Base-by-base conservation (phyloP, 2,797 vertebrate genomes). In the Galagoides demidoff region DNA sequence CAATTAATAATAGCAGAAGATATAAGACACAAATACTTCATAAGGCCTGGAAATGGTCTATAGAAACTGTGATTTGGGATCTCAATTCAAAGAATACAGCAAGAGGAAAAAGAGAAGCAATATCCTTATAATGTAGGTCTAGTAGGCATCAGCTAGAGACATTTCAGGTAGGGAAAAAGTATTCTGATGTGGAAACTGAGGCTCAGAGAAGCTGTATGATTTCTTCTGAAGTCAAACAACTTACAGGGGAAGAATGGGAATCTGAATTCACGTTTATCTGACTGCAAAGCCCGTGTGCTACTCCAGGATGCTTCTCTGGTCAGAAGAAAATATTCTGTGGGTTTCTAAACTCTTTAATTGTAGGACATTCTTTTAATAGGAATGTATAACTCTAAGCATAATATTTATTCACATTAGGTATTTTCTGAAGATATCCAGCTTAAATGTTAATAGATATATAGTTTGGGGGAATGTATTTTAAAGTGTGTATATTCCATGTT, bases 1-100 rank as follows among this genome's bases (percentile, higher is more conserved):
- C 90, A 88, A 85, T 59, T 76, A 92, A 71, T 90, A 59, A 77
- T 88, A 43, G 95, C 91, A 25, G 52, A 74, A 87, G 5, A 85
- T 52, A 82, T 88, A 71, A 88, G 63, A 82, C 64, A 55, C 6
- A 92, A 71, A 71, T 89, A 71, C 39, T 55, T 85, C 22, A 11
- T 25, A 88, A 61, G 22, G 52, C 37, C 16, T 83, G 31, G 7
- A 79, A 84, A 70, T 87, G 22, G 66, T 78, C 89, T 43, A 16
- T 2, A 86, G 45, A 95, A 89, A 66, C 43, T 63, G 2, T 52
- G 25, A 39, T 49, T 17, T 59, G 12, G 34, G 4, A 39, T 59
- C n/a, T 85, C 19, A 25, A 55, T 79, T 79, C 45, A 71, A 94
- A 66, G n/a, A 52, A 85, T 77, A 70, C n/a, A 86, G 10, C 27